Conservation (phyloP, 1,140 invertebrate genomes). For the Drosophila pruinosa region DNA sequence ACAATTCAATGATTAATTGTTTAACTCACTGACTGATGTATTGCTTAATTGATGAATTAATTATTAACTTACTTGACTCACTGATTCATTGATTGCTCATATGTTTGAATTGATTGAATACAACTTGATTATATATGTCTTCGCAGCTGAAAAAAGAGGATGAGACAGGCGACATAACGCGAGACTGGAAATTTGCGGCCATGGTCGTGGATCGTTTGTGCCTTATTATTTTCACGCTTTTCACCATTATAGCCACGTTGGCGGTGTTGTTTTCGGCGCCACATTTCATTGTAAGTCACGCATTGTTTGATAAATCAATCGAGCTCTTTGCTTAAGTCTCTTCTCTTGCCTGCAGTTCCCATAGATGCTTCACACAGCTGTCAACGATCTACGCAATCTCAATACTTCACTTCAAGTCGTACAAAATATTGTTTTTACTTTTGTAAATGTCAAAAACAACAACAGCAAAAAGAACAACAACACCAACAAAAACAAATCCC, state of each 20-base stretch:
- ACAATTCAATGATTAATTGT: too few relatives aligned
- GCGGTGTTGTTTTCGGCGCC: conserved; percentile 97
- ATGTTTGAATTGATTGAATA: not conserved
- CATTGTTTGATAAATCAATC: too few relatives aligned
- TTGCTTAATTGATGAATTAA: too few relatives aligned
- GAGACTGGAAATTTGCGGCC: conserved; percentile 99
- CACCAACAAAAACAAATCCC: not conserved
- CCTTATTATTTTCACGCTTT: conserved; percentile 99
- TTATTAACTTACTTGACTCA: too few relatives aligned
- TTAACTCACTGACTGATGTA: not conserved
- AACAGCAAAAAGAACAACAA: conserved; percentile 1
- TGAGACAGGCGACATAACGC: conserved; percentile 92
- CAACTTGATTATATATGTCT: not conserved
- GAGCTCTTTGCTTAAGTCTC: not conserved
- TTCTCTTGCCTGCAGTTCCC: conserved; percentile 54
- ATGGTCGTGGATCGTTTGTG: conserved; percentile 99
- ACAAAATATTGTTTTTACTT: conserved; percentile 56
- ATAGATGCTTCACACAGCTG: conserved; percentile 42
- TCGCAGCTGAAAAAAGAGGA: conserved; percentile 92
- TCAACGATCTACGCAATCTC: conserved; percentile 12
- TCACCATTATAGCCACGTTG: conserved; percentile 98
- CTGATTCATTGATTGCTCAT: not conserved
- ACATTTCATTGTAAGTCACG: conserved; percentile 87
- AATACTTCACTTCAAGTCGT: conserved; percentile 32
- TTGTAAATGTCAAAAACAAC: conserved; percentile 28